Evolutionary conservation across 2,888 invertebrate genomes (phyloP), one percentile per base, ranked within the genome.

Genomic region (Sesamia inferens): DNA sequence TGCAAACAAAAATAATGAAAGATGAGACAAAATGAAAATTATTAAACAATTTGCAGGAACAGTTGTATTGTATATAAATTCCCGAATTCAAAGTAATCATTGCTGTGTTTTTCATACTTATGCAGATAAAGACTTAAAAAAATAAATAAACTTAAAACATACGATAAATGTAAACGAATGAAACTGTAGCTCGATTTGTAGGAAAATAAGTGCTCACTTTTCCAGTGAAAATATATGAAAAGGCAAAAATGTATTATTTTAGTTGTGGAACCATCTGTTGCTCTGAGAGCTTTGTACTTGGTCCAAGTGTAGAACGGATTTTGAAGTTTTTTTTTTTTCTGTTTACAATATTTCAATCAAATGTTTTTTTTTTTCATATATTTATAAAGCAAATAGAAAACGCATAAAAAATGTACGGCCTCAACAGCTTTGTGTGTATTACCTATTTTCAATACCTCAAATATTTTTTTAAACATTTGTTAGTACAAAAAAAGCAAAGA

Each of bases 251-350:
- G 61, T 58, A 57, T 85, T 86, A 84, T 24, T 88, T 87, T 85
- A 74, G 82, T 81, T 88, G 88, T 86, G 76, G 68, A 75, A 83
- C 89, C 91, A 92, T 92, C 92, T 92, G 93, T 92, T 93, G 92
- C 91, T 86, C 86, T 79, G 59, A 84, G 70, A 64, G 68, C 22
- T 77, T 71, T 39, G 31, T 5, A 61, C 11, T 55, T 75, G 83
- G 76, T 59, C 3, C 48, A 87, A 87, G 76, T 73, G 14, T 24
- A 24, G 24, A 24, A 57, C 24, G 14, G 14, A n/a, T n/a, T n/a
- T n/a, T n/a, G n/a, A n/a, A 57, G 3, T 24, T 57, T 3, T 24
- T 14, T 24, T 6, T 14, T 55, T 55, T 22, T 54, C 14, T 22
- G 7, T 24, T 57, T 57, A 6, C 6, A 57, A 24, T 14, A 22